Evolutionary conservation across 2,888 invertebrate species (phyloP).

Genomic region (Chloromyia formosa): DNA sequence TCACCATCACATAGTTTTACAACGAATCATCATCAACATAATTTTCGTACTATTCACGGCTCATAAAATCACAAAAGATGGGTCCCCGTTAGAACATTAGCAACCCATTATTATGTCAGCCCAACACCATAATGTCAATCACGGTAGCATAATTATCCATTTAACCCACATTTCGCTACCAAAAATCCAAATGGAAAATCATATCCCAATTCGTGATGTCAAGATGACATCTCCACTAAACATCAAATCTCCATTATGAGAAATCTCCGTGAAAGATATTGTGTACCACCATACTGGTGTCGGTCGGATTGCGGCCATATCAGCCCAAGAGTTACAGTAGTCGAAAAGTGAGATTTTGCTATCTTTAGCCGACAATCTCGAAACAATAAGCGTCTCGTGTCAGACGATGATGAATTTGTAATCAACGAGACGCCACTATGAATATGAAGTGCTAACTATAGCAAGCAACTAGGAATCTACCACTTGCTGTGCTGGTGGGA

Average conservation of each 20-base stretch:
- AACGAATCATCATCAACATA: no score
- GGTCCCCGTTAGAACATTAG: no score
- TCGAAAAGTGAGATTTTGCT: background rate
- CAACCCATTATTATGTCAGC: no score
- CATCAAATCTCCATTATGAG: background rate
- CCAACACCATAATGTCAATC: no score
- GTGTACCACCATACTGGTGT: background rate
- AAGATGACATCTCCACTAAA: background rate
- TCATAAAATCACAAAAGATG: no score
- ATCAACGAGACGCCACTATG: background rate
- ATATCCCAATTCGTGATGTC: slow-evolving; percentile 5
- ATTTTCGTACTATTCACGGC: no score
- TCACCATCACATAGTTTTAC: no score
- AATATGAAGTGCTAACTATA: no score
- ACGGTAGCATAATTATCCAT: background rate
- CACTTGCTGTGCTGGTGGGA: no score
- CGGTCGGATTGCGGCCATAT: background rate
- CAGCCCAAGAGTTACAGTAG: background rate
- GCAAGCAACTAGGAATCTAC: no score
- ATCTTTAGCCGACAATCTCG: background rate
- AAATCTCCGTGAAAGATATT: background rate
- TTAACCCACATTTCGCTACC: background rate
- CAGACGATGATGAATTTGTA: slow-evolving; percentile 1
- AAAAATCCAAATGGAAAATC: background rate
- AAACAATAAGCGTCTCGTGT: background rate